Evolutionary conservation across 2,888 invertebrate species (phyloP).

Genomic region (Agrochola litura): DNA sequence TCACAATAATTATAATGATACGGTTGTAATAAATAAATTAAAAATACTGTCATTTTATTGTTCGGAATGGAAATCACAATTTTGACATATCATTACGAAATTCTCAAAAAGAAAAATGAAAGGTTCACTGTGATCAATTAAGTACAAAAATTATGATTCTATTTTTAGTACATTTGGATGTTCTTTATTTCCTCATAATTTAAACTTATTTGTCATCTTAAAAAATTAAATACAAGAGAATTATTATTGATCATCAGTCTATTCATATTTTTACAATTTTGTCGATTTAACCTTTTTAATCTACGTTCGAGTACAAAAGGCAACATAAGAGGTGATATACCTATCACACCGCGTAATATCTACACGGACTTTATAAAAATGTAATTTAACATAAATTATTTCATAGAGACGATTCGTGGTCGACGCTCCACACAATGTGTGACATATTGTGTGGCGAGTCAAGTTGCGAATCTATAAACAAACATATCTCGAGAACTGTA

Average conservation of each 20-base stretch:
- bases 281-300: slow-evolving; percentile 87
- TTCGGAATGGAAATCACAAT: slow-evolving; percentile 78
- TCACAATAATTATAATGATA: slow-evolving; percentile 81
- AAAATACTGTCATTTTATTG: slow-evolving; percentile 88
- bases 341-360: slow-evolving; percentile 82
- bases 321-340: slow-evolving; percentile 85
- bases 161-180: slow-evolving; percentile 77
- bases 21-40: slow-evolving; percentile 86
- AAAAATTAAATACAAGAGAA: slow-evolving; percentile 90
- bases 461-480: slow-evolving; percentile 70
- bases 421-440: slow-evolving; percentile 69
- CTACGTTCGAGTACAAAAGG: slow-evolving; percentile 84
- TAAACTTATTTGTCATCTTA: slow-evolving; percentile 89
- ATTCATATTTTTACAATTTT: slow-evolving; percentile 90
- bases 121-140: slow-evolving; percentile 86
- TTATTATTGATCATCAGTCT: slow-evolving; percentile 90
- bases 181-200: slow-evolving; percentile 84
- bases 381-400: slow-evolving; percentile 86
- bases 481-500: slow-evolving; percentile 73
- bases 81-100: slow-evolving; percentile 75
- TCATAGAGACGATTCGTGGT: slow-evolving; percentile 74
- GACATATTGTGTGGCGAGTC: slow-evolving; percentile 68
- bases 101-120: slow-evolving; percentile 90
- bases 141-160: slow-evolving; percentile 86
- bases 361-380: slow-evolving; percentile 82